Base-by-base conservation (phyloP, 1,140 invertebrate genomes). In the Platyscapa corneri region DNA sequence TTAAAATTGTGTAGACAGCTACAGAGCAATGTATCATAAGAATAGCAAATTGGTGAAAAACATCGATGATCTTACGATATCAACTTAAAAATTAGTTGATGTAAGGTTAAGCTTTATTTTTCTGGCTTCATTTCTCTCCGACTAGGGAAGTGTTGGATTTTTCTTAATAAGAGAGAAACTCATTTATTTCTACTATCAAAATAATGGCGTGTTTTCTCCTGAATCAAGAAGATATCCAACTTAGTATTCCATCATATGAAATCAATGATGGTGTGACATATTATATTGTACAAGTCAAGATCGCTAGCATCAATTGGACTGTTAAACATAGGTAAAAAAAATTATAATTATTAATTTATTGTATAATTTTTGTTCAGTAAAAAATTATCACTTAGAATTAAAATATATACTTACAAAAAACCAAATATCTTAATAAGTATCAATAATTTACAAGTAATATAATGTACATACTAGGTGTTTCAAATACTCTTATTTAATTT, bases 221-320 rank as follows among this genome's bases (percentile, higher is more conserved):
- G 65, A 94, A 96, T 88, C 92, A 94, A 86, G 94, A 94, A 64
- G 94, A 95, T 84, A 93, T 95, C 27, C 88, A 91, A 39, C 94
- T 96, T 39, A 94, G 94, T 86, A 95, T 96, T 88, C 95, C 95
- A 42, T 91, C 93, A 70, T 90, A 91, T 5, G 93, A 94, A 83
- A 94, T 94, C 78, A 91, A 93, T 23, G 94, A 95, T 60, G 94
- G 94, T 82, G 92, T 96, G n/a, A 95, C 94, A 5, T 95, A 93
- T 89, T 97, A 97, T 89, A 93, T 94, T 67, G 96, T 97, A 53
- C 93, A 94, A 88, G 94, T 97, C 46, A 94, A 92, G 75, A 93
- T 98, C 30, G 96, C 95, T 1, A 92, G 95, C 70, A 94, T 97
- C 86, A 94, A 95, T 74, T 99, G 98, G 98, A 95, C 93, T 67